These are phyloP conservation scores for Cyclina sinensis DNA, from an alignment of 1,140 invertebrate species.

Conservation along the genomic window DNA sequence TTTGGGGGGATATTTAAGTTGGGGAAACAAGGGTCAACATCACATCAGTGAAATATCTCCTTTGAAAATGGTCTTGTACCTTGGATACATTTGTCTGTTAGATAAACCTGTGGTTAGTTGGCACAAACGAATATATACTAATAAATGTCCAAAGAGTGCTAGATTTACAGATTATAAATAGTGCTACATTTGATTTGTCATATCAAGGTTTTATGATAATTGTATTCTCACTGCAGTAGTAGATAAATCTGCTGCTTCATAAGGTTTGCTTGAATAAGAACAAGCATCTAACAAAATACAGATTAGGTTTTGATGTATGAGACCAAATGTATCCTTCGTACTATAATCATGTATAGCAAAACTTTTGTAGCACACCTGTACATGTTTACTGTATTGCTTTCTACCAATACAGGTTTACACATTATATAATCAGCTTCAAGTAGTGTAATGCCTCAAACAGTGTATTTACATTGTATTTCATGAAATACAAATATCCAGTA, in stretches of 20 bases:
- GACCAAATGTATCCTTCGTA: slow-evolving; percentile 18
- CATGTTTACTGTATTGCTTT: slow-evolving; percentile 2
- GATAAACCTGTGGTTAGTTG: too few species aligned
- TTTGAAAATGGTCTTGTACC: slow-evolving; percentile 35
- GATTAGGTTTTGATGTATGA: too few species aligned
- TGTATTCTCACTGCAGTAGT: too few species aligned
- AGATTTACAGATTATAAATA: too few species aligned
- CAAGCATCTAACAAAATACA: too few species aligned
- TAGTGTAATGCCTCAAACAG: neutral
- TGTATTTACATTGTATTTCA: neutral
- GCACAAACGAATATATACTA: too few species aligned
- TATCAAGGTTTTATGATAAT: too few species aligned
- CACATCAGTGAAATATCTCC: slow-evolving; percentile 32
- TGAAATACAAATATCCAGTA: neutral
- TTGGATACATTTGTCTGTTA: slow-evolving; percentile 7
- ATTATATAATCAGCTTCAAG: slow-evolving; percentile 19
- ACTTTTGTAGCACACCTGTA: slow-evolving; percentile 20
- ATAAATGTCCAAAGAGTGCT: too few species aligned
- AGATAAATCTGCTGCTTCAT: too few species aligned
- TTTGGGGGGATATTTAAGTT: neutral
- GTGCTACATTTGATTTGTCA: too few species aligned
- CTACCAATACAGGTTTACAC: neutral
- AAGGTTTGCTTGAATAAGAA: too few species aligned
- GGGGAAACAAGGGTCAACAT: slow-evolving; percentile 18
- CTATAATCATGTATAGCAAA: neutral